These are phyloP conservation scores for Enoplolaimus lenunculus DNA, from an alignment of 2,888 invertebrate species.

Conservation along the genomic window DNA sequence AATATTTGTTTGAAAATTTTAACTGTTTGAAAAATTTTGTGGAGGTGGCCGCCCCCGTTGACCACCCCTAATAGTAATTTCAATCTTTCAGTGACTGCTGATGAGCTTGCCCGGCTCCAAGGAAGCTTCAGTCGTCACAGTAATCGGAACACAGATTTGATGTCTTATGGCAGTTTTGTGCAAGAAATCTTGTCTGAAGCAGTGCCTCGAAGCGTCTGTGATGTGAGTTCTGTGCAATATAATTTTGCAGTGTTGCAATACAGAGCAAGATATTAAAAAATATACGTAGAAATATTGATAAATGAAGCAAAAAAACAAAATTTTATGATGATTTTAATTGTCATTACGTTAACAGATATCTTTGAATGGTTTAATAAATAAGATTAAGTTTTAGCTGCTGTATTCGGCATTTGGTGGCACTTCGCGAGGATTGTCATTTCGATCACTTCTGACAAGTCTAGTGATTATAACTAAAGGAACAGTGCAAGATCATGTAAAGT, in stretches of 20 bases:
- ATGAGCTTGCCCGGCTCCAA: slow-evolving; percentile 64
- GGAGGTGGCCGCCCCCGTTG: no score
- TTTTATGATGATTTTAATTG: no score
- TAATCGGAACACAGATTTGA: slow-evolving; percentile 50
- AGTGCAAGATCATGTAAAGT: slow-evolving; percentile 63
- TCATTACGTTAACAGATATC: no score
- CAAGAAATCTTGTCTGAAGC: slow-evolving; percentile 73
- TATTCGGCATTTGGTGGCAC: slow-evolving; percentile 71
- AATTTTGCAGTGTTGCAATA: no score
- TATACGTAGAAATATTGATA: no score
- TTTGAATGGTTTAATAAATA: no score
- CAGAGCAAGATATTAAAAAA: no score
- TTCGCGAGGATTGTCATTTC: slow-evolving; percentile 62
- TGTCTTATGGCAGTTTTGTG: slow-evolving; percentile 55
- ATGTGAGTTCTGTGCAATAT: no score
- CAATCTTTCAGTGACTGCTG: slow-evolving; percentile 61
- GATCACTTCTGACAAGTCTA: slow-evolving; percentile 67
- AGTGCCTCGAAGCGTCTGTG: slow-evolving; percentile 50
- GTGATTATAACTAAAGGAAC: slow-evolving; percentile 70
- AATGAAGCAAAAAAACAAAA: no score
- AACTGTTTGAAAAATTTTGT: no score
- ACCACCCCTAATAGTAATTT: slow-evolving; percentile 21
- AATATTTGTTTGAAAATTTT: no score
- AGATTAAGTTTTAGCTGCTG: slow-evolving; percentile 53
- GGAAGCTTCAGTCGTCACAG: slow-evolving; percentile 74